A percentile compares a stretch with the other conserved stretches of the same genome.
These are phyloP conservation scores for Calliopum simillimum DNA, from an alignment of 2,888 invertebrate species.

Conservation along the genomic window DNA sequence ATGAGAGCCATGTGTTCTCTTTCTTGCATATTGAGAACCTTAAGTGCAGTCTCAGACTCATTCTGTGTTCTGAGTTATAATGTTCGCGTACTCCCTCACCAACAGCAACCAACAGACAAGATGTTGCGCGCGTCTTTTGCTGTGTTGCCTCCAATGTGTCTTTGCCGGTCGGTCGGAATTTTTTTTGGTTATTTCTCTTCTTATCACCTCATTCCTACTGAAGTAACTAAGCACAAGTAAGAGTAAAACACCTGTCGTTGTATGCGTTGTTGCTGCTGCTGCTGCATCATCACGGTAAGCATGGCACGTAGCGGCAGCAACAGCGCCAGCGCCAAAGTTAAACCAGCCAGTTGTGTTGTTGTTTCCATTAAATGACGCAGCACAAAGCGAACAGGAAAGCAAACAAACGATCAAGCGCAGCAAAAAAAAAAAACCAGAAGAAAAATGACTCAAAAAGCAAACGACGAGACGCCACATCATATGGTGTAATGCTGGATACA, in stretches of 20 bases:
- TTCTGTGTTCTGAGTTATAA: not conserved
- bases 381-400: conserved; percentile 18
- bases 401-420: not conserved
- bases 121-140: conserved; percentile 1
- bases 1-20: not conserved
- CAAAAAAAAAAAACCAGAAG: not conserved
- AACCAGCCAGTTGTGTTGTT: conserved; percentile 4
- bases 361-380: conserved; percentile 30
- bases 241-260: conserved; percentile 27
- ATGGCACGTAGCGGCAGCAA: conserved; percentile 10
- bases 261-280: not conserved
- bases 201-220: not conserved
- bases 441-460: not conserved
- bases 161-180: not conserved
- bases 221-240: not conserved
- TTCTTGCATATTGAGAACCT: conserved; percentile 1
- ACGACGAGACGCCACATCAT: not conserved
- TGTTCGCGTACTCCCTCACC: conserved; percentile 16
- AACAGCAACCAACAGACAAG: conserved; percentile 23
- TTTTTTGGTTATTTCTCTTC: not conserved
- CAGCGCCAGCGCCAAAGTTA: conserved; percentile 16
- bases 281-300: not conserved
- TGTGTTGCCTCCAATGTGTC: conserved; percentile 12
- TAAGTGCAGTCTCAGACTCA: not conserved
- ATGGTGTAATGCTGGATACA: too few relatives aligned